phyloP scores from a whole-genome alignment of 2,888 invertebrate genomes.

The Meteorus colon region DNA sequence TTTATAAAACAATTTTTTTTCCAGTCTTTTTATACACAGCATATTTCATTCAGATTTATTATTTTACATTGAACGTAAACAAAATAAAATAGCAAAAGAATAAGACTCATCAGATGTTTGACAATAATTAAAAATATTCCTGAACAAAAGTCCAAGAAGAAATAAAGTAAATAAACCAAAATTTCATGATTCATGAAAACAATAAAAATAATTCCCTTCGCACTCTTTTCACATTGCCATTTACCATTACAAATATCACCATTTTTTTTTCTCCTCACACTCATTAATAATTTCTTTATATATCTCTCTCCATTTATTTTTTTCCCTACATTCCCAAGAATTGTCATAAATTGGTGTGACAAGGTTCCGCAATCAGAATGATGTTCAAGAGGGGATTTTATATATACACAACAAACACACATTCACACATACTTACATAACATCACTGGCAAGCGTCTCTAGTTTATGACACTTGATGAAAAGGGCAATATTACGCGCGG shows the following conservation, averaged over 20 bases:
- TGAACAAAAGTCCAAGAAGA: too few species aligned
- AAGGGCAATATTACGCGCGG: constrained; percentile 39
- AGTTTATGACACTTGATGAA: constrained; percentile 36
- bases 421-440: neutral
- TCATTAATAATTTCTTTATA: neutral
- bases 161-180: neutral
- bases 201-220: neutral
- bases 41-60: too few species aligned
- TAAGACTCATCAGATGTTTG: too few species aligned
- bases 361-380: neutral
- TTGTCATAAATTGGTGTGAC: constrained; percentile 15
- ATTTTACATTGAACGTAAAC: too few species aligned
- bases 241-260: neutral
- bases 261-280: neutral
- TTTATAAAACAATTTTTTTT: too few species aligned
- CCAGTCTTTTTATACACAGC: too few species aligned
- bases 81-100: too few species aligned
- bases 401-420: neutral
- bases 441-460: neutral
- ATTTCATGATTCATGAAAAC: too few species aligned
- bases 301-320: neutral
- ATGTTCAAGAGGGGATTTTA: neutral
- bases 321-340: neutral
- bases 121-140: too few species aligned
- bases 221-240: neutral